Conservation (phyloP, 2,797 vertebrate genomes). For the Poeciliopsis infans region DNA sequence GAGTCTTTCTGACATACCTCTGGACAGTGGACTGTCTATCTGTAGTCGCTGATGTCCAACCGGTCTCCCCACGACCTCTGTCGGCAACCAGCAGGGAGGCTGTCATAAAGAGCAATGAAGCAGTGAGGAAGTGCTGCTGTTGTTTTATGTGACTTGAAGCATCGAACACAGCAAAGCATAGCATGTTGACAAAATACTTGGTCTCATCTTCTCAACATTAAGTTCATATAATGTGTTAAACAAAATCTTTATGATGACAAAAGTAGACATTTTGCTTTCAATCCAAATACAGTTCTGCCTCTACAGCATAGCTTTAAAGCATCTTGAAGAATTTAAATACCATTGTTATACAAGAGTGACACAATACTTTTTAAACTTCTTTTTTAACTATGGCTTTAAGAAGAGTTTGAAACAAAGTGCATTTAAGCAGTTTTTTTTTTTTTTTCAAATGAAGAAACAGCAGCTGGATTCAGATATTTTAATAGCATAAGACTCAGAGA, state of each 20-base stretch:
- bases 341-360: constrained; percentile 8
- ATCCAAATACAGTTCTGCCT: constrained; percentile 47
- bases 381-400: not conserved
- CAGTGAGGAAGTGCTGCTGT: constrained; percentile 24
- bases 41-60: constrained; percentile 63
- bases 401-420: not conserved
- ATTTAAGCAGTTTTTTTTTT: not conserved
- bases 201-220: constrained; percentile 18
- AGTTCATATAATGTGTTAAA: constrained; percentile 57
- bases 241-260: constrained; percentile 44
- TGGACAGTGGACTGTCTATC: constrained; percentile 63
- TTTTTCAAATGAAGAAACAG: not conserved
- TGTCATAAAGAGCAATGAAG: constrained; percentile 43
- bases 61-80: constrained; percentile 58
- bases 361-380: not conserved
- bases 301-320: constrained; percentile 54
- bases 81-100: constrained; percentile 45
- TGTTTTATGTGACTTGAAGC: constrained; percentile 39
- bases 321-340: constrained; percentile 41
- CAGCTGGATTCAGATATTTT: not conserved
- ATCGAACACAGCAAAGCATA: not conserved
- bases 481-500: not conserved
- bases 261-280: constrained; percentile 53
- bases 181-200: not conserved
- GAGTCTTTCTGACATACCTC: constrained; percentile 63